phyloP scores from a whole-genome alignment of 2,797 vertebrate genomes.

The Chelonia mydas region DNA sequence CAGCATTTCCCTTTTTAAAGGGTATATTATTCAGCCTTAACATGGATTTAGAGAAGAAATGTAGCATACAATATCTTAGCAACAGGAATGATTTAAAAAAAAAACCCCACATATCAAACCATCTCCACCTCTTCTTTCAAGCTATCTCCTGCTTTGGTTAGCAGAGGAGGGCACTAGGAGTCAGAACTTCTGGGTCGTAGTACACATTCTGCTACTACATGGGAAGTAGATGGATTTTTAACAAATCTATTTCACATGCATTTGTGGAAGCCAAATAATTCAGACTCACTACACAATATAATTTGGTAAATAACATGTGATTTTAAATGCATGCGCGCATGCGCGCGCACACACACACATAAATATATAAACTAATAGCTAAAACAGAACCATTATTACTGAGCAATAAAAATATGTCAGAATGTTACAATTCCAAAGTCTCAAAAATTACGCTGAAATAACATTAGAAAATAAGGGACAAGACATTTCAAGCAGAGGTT shows the following conservation, averaged over 20 bases:
- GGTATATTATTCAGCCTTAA: background rate
- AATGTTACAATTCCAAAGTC: background rate
- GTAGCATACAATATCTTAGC: background rate
- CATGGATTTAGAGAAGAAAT: background rate
- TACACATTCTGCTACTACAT: background rate
- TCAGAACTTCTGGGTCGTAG: background rate
- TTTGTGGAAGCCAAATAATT: background rate
- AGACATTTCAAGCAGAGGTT: background rate
- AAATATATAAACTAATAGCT: background rate
- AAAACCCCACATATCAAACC: background rate
- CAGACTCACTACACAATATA: background rate
- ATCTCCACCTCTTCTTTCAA: background rate
- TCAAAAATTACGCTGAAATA: background rate
- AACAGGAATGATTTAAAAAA: background rate
- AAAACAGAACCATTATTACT: background rate
- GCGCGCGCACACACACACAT: background rate
- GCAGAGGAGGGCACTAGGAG: background rate
- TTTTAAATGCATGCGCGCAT: background rate
- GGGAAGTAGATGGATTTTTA: background rate
- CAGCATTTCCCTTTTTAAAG: background rate
- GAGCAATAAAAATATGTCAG: background rate
- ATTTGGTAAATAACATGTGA: background rate
- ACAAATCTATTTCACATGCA: background rate
- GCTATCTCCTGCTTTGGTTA: background rate
- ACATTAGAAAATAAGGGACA: background rate